Evolutionary conservation across 2,113 vertebrate species (phyloP), one percentile per base, ranked within the genome.

Genomic region (Emydura subglobosa): DNA sequence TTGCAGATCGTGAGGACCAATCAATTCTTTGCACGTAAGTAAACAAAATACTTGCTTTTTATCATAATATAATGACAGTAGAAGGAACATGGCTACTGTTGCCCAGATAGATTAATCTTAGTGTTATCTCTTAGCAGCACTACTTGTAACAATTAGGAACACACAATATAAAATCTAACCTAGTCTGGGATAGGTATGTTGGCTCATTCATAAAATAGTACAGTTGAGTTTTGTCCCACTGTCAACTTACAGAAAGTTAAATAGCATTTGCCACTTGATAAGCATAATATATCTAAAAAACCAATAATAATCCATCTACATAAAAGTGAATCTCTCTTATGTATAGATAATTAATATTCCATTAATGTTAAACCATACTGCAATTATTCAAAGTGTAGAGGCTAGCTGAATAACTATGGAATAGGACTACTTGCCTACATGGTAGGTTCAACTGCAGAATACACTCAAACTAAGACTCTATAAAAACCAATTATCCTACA

Each of bases 1-100:
- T 98, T 98, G 86, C 98, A 99, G 99, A 99, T 98, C 99, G 99
- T 98, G 99, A 99, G 98, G 99, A 99, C 98, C 99, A 99, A 97
- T 99, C 99, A 24, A 99, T 99, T 98, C 99, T 99, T 98, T 99
- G 99, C 99, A 99, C 99, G 99, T 99, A 97, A 99, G 99, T 99
- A 94, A 92, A 79, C n/a, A 2, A 39, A 68, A 55, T 13, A 42
- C 6, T 42, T 14, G 16, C 53, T 93, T 68, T 96, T 24, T 51
- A 50, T 12, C 44, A 19, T 83, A 59, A 49, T 83, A 19, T 81
- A 31, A 13, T 76, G 47, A 17, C 6, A 57, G 34, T 22, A 9
- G 31, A 42, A 80, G 29, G 50, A 54, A 14, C 7, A 21, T 44
- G 39, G 6, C 13, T 54, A 31, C 25, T 16, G 27, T 59, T 83